These are phyloP conservation scores for Aphaenogaster rudis DNA, from an alignment of 1,140 invertebrate genomes.

Conservation along the genomic window DNA sequence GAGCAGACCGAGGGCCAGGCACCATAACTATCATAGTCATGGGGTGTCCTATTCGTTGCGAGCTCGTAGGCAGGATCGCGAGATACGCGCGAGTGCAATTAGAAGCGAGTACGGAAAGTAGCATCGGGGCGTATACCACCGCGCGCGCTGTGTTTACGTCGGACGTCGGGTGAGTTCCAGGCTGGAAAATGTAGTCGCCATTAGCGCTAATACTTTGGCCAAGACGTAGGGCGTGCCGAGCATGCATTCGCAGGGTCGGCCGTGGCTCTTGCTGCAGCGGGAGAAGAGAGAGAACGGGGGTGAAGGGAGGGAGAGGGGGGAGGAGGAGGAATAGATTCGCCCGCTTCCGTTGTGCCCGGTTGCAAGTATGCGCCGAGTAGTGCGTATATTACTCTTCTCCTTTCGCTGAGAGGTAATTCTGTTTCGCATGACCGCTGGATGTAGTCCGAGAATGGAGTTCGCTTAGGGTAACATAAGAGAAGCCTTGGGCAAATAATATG, in stretches of 20 bases:
- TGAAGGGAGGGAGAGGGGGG: not conserved
- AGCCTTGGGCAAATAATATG: constrained; percentile 1
- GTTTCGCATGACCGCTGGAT: constrained; percentile 52
- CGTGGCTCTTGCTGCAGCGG: not conserved
- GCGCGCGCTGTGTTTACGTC: constrained; percentile 54
- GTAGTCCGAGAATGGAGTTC: constrained; percentile 38
- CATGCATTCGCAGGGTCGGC: constrained; percentile 27
- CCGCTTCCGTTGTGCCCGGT: constrained; percentile 23
- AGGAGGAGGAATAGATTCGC: constrained; percentile 28
- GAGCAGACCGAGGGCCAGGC: not conserved
- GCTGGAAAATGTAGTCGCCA: constrained; percentile 71
- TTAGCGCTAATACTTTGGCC: constrained; percentile 72
- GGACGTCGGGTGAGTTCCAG: constrained; percentile 45
- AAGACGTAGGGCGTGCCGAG: constrained; percentile 65
- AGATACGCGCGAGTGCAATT: constrained; percentile 60
- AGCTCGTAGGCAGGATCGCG: constrained; percentile 4
- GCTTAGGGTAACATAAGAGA: not conserved
- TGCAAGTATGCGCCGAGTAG: constrained; percentile 48
- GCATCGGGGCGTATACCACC: constrained; percentile 64
- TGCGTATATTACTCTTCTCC: constrained; percentile 53
- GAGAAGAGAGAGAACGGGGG: not conserved
- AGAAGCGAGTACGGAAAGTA: constrained; percentile 58
- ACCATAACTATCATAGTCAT: constrained; percentile 13
- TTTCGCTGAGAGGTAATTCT: constrained; percentile 47
- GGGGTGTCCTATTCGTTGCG: not conserved